Evolutionary conservation across 2,113 vertebrate genomes (phyloP).

Genomic region (Promerops cafer): DNA sequence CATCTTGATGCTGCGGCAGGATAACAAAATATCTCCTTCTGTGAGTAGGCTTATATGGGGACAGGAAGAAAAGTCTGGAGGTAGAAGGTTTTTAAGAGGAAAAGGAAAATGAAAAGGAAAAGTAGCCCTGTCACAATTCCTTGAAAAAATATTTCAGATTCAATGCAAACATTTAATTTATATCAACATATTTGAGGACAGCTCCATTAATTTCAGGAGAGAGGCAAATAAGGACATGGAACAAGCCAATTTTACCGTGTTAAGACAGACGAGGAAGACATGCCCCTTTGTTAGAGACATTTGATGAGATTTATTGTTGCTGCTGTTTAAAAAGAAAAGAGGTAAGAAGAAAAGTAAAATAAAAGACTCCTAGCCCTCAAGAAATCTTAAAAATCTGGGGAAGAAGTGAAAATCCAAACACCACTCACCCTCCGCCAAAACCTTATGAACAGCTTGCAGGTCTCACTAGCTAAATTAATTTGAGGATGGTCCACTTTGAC

Average conservation of each 20-base stretch:
- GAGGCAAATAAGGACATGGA: neutral
- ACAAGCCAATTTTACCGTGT: neutral
- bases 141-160: neutral
- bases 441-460: neutral
- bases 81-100: neutral
- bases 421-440: accelerated
- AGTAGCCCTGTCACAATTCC: neutral
- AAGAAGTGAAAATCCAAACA: neutral
- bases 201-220: neutral
- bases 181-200: neutral
- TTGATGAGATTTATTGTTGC: neutral
- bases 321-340: neutral
- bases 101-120: no score
- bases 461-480: neutral
- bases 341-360: neutral
- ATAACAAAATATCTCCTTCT: neutral
- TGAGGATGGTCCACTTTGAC: neutral
- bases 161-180: neutral
- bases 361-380: accelerated
- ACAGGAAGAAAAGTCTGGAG: neutral
- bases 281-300: neutral
- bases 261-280: neutral
- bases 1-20: neutral
- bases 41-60: neutral
- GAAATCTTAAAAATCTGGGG: neutral